A percentile compares a stretch with the other conserved stretches of the same genome.
Conservation (phyloP, 2,113 vertebrate genomes). For the Dascyllus trimaculatus region DNA sequence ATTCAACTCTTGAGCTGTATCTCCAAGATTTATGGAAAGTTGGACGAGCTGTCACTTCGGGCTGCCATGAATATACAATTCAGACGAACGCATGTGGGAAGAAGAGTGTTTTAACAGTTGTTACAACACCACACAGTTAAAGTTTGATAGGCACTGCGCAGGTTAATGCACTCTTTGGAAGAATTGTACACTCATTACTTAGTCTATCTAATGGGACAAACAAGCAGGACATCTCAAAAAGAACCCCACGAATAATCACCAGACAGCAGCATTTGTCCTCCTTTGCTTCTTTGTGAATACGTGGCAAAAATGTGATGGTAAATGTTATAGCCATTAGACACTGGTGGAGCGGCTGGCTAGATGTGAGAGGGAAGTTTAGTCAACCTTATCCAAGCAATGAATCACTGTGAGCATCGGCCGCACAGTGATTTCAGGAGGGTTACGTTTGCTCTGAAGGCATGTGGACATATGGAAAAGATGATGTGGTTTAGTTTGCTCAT, state of each 20-base stretch:
- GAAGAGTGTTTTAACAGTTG: slow-evolving; percentile 65
- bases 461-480: slow-evolving; percentile 67
- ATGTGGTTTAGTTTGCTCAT: slow-evolving; percentile 39
- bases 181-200: background rate
- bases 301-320: slow-evolving; percentile 43
- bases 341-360: slow-evolving; percentile 12
- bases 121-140: slow-evolving; percentile 26
- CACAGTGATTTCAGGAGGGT: slow-evolving; percentile 23
- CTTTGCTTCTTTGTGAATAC: slow-evolving; percentile 27
- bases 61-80: slow-evolving; percentile 76
- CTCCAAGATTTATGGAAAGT: slow-evolving; percentile 84
- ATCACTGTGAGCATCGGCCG: slow-evolving; percentile 43
- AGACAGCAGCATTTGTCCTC: background rate
- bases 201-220: background rate
- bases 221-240: background rate
- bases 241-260: background rate
- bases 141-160: slow-evolving; percentile 8
- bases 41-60: slow-evolving; percentile 79
- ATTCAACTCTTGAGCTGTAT: slow-evolving; percentile 74
- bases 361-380: slow-evolving; percentile 56
- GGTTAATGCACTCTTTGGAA: slow-evolving; percentile 2
- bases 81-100: slow-evolving; percentile 62
- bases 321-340: slow-evolving; percentile 51
- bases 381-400: slow-evolving; percentile 48
- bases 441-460: slow-evolving; percentile 27